Base-by-base conservation (phyloP, 2,888 invertebrate genomes). In the Hydropsyche betteni region DNA sequence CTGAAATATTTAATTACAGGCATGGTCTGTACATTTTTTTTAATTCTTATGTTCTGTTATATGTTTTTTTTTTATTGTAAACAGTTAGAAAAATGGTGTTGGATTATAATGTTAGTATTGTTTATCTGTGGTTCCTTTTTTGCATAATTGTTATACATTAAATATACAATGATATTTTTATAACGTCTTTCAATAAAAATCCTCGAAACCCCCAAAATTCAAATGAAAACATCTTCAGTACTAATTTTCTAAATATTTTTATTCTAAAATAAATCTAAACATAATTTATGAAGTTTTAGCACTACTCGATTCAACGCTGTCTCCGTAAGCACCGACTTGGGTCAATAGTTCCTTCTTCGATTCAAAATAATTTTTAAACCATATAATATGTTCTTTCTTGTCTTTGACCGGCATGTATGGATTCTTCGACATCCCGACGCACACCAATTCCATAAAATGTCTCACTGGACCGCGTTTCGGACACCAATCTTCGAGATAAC, bases 361-460 rank as follows among this genome's bases (percentile, higher is more conserved):
- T 78, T 90, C 90, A 83, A 99, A 98, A 83, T 96, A 99, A 74
- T 96, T 90, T 79, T 90, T 92, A 83, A 93, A 99, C 98, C 98
- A 99, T 78, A 91, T 84, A 64, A 99, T 93, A 82, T 97, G 96
- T 10, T 93, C 94, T 79, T 89, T 89, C 83, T 99, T 99, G 81
- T 97, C 94, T 79, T 92, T 84, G 0, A 93, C 95, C 0, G 94
- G 94, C 81, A 98, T 88, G 84, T 94, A 96, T 0, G 96, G 93
- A 86, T 99, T 99, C 84, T 97, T 97, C 0, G 97, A 96, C 0
- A 99, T 88, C 5, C 98, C 99, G 0, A 93, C 91, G 80, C 94
- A 93, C 0, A 99, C 98, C 5, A 99, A 87, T 82, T 99, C 98
- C 99, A 99, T 99, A 83, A 97, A 99, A 84, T 98, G 96, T 6